phyloP scores from a whole-genome alignment of 2,797 vertebrate species.

The Platalea minor region DNA sequence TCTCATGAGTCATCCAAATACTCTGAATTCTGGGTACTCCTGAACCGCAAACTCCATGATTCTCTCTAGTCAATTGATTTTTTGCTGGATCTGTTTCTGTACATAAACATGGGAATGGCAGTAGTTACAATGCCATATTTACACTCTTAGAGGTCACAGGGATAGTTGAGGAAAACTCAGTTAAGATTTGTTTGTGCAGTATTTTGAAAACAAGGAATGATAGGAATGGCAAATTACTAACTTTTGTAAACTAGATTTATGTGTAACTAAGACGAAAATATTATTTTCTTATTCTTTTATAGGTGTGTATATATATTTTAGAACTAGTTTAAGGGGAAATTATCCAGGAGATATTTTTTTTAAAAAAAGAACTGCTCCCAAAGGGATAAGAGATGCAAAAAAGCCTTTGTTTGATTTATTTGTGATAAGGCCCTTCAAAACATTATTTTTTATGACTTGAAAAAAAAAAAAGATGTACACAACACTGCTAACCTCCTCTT shows the following conservation, averaged over 20 bases:
- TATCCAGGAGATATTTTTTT: slow-evolving; percentile 3
- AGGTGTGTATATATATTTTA: background rate
- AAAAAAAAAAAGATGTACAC: slow-evolving; percentile 64
- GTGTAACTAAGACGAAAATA: background rate
- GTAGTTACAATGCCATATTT: background rate
- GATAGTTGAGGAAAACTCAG: background rate
- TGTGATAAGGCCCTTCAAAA: slow-evolving; percentile 59
- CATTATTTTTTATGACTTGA: slow-evolving; percentile 52
- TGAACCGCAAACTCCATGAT: background rate
- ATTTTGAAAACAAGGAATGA: background rate
- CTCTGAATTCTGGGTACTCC: background rate
- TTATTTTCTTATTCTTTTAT: slow-evolving; percentile 13
- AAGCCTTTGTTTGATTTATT: slow-evolving; percentile 63
- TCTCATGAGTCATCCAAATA: background rate
- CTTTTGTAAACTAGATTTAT: background rate
- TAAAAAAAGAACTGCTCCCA: slow-evolving; percentile 48
- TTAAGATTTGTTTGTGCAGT: background rate
- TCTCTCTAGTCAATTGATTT: background rate
- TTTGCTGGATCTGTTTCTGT: background rate
- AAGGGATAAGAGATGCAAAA: slow-evolving; percentile 38
- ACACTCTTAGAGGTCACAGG: background rate
- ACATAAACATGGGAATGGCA: background rate
- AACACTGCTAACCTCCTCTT: slow-evolving; percentile 68
- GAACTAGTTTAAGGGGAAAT: background rate
- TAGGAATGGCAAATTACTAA: background rate